Percentiles rank a stretch among this genome's conserved stretches.
Conservation (phyloP, 2,113 vertebrate genomes). For the Clarias gariepinus region DNA sequence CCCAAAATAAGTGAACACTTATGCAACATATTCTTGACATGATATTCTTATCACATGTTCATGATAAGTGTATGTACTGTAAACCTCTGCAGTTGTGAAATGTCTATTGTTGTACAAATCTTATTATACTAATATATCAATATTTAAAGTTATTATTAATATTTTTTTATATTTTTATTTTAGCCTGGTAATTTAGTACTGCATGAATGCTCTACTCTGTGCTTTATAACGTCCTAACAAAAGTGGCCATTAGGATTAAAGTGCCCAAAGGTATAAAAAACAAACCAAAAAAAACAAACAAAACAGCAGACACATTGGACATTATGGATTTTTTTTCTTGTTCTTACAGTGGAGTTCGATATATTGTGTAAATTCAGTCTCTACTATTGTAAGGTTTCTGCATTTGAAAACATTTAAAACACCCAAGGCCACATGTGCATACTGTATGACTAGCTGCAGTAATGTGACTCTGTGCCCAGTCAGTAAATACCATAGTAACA, state of each 20-base stretch:
- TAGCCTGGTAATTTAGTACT: not conserved
- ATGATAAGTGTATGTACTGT: no score
- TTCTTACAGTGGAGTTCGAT: not conserved
- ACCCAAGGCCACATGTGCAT: not conserved
- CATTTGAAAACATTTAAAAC: not conserved
- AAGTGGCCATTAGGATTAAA: not conserved
- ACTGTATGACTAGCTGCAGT: not conserved
- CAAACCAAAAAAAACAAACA: not conserved
- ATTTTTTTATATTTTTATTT: not conserved
- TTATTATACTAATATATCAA: no score
- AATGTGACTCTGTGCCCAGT: not conserved
- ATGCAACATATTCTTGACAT: no score
- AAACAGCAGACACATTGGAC: not conserved
- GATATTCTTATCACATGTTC: no score
- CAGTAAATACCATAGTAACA: not conserved
- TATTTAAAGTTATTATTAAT: no score
- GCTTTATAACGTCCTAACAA: not conserved
- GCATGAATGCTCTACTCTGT: not conserved
- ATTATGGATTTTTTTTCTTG: not conserved
- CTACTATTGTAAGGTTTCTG: not conserved
- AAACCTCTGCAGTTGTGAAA: no score
- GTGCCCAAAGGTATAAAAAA: not conserved
- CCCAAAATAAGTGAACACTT: no score
- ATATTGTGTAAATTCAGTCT: not conserved
- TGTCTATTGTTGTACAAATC: no score